phyloP scores from a whole-genome alignment of 2,797 vertebrate species.

The Bradypus variegatus region DNA sequence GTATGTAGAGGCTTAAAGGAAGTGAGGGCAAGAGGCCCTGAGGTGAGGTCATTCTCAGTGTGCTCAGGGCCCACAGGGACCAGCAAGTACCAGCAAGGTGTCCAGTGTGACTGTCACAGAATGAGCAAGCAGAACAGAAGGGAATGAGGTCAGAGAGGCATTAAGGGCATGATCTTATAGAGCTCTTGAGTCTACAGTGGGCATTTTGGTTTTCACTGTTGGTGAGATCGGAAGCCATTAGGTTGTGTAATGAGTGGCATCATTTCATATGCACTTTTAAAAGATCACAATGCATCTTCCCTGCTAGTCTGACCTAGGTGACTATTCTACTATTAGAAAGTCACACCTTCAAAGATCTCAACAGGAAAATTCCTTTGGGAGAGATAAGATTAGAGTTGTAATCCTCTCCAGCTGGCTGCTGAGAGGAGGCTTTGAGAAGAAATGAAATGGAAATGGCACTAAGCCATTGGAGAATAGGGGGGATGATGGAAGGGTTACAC shows the following conservation, averaged over 20 bases:
- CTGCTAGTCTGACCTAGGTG: not conserved
- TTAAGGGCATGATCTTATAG: not conserved
- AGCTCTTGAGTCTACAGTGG: no score
- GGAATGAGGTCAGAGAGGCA: not conserved
- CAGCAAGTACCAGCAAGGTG: fast-evolving
- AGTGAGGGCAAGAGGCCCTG: not conserved
- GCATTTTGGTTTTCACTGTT: not conserved
- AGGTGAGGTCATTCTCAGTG: not conserved
- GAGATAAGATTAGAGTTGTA: constrained; percentile 25
- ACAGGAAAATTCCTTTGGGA: constrained; percentile 26
- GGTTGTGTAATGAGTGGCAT: not conserved
- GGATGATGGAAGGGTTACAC: not conserved
- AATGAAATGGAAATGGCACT: not conserved
- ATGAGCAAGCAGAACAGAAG: not conserved
- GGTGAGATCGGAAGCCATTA: not conserved
- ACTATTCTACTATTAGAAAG: constrained; percentile 39
- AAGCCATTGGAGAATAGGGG: not conserved
- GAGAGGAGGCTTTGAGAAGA: not conserved
- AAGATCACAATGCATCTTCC: not conserved
- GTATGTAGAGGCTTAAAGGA: not conserved
- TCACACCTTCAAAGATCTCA: constrained; percentile 5
- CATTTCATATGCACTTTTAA: not conserved
- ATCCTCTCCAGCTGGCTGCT: not conserved
- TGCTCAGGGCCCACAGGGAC: not conserved
- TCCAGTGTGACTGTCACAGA: no score